Conservation (phyloP, 2,113 vertebrate species). For the Ifrita kowaldi region DNA sequence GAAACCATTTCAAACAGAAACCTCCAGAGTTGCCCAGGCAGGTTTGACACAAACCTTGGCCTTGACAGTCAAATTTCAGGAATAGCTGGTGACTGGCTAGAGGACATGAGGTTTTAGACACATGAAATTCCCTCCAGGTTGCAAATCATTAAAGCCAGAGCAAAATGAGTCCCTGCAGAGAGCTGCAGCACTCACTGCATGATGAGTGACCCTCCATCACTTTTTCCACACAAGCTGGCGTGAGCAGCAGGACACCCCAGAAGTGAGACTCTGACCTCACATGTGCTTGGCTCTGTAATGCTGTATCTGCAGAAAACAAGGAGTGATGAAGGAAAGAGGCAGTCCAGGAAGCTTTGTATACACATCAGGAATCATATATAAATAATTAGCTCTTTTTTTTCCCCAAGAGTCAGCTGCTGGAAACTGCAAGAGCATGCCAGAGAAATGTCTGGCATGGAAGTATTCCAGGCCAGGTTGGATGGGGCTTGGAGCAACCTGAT, state of each 20-base stretch:
- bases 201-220: neutral
- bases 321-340: neutral
- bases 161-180: neutral
- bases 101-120: neutral
- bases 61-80: neutral
- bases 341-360: neutral
- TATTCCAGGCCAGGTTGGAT: neutral
- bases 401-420: neutral
- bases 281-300: neutral
- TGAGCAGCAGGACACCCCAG: neutral
- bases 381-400: neutral
- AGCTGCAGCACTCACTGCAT: neutral
- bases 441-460: neutral
- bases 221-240: neutral
- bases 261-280: neutral
- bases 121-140: neutral
- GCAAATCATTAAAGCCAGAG: neutral
- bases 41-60: neutral
- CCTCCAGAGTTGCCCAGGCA: neutral
- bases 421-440: neutral
- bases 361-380: neutral
- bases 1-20: neutral
- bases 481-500: neutral
- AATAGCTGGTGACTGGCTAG: neutral
- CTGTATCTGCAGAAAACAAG: neutral